Evolutionary conservation across 2,797 vertebrate species (phyloP).

Genomic region (Syndactyla subalaris): DNA sequence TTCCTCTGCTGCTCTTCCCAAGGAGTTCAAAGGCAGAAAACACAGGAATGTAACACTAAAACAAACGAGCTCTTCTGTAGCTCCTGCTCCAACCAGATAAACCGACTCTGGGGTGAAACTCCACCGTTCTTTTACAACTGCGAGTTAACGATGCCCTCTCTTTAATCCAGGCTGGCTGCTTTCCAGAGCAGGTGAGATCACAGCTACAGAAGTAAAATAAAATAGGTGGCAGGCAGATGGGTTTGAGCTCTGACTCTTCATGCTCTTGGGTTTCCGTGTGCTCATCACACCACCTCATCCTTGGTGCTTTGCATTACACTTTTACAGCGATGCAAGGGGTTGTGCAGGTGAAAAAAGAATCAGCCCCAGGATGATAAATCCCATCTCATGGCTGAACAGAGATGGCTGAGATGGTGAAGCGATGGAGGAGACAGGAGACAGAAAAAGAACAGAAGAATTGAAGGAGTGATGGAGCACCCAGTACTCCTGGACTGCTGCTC

Average conservation of each 20-base stretch:
- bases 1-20: constrained; percentile 6
- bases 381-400: not conserved
- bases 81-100: not conserved
- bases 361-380: not conserved
- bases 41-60: not conserved
- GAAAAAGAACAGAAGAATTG: not conserved
- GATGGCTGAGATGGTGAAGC: not conserved
- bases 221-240: not conserved
- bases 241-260: not conserved
- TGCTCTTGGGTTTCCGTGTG: not conserved
- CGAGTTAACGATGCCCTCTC: not conserved
- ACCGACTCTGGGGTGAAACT: not conserved
- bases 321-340: not conserved
- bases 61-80: not conserved
- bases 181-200: not conserved
- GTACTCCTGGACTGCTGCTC: not conserved
- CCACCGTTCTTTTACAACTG: not conserved
- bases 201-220: not conserved
- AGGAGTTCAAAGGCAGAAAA: constrained; percentile 24
- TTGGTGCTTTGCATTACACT: fast-evolving
- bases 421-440: not conserved
- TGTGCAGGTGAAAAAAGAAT: not conserved
- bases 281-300: not conserved
- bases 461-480: not conserved
- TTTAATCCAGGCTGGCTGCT: not conserved